phyloP scores from a whole-genome alignment of 1,140 invertebrate genomes.

The Latrodectus geometricus region DNA sequence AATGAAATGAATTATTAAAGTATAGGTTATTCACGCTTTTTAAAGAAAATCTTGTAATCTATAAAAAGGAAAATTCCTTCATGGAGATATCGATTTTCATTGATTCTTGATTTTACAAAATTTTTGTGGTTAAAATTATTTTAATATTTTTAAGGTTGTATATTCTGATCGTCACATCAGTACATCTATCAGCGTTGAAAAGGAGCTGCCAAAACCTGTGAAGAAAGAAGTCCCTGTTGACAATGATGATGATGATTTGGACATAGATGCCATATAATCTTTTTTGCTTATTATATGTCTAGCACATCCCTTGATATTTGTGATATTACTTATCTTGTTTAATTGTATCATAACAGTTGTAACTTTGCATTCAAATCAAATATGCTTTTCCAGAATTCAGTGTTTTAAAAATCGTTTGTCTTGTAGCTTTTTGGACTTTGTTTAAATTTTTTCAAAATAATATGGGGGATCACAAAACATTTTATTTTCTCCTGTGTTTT shows the following conservation, averaged over 20 bases:
- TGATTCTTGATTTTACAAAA: no score
- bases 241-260: constrained; percentile 78
- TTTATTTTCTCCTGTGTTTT: constrained; percentile 28
- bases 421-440: constrained; percentile 13
- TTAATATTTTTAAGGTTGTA: constrained; percentile 76
- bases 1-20: no score
- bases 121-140: no score
- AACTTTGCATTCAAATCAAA: constrained; percentile 5
- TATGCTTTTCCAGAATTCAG: constrained; percentile 31
- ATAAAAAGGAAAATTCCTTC: no score
- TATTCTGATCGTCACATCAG: constrained; percentile 86
- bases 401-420: constrained; percentile 33
- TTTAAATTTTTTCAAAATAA: neutral
- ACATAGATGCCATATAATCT: constrained; percentile 91
- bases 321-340: constrained; percentile 51
- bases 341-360: constrained; percentile 47
- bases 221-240: constrained; percentile 65
- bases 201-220: constrained; percentile 67
- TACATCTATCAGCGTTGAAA: constrained; percentile 77
- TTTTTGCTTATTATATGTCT: constrained; percentile 52
- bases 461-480: neutral
- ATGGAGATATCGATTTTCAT: no score
- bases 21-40: no score
- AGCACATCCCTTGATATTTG: constrained; percentile 57
- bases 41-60: no score